phyloP scores from a whole-genome alignment of 2,113 vertebrate species.

The Macquaria australasica region DNA sequence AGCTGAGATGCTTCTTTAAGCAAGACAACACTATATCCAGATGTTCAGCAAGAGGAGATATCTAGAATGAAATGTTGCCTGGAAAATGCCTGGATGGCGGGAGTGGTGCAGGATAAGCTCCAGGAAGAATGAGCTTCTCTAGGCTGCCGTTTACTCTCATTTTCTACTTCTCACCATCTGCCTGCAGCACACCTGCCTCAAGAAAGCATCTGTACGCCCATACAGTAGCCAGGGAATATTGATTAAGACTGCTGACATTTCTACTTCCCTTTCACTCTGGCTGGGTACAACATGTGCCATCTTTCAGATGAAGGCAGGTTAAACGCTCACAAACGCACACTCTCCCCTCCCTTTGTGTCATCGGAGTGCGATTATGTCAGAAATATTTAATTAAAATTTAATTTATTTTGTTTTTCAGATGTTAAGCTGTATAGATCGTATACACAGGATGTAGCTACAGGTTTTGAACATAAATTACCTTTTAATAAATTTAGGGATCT shows the following conservation, averaged over 20 bases:
- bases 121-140: conserved; percentile 45
- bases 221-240: conserved; percentile 61
- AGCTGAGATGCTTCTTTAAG: conserved; percentile 16
- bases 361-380: background rate
- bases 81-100: conserved; percentile 16
- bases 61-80: conserved; percentile 23
- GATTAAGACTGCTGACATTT: conserved; percentile 75
- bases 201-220: conserved; percentile 43
- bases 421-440: background rate
- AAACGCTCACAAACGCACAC: background rate
- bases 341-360: too few species aligned
- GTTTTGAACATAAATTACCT: background rate
- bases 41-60: conserved; percentile 46
- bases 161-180: conserved; percentile 51
- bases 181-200: conserved; percentile 58
- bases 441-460: background rate
- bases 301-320: conserved; percentile 19
- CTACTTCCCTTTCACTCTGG: conserved; percentile 43
- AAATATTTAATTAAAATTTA: background rate
- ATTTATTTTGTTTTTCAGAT: background rate
- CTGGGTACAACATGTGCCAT: conserved; percentile 36
- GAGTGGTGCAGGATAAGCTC: conserved; percentile 45
- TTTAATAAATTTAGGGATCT: background rate
- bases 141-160: conserved; percentile 52
- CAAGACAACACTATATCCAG: conserved; percentile 30